These are phyloP conservation scores for Hypomecis punctinalis DNA, from an alignment of 2,888 invertebrate species.

Conservation along the genomic window DNA sequence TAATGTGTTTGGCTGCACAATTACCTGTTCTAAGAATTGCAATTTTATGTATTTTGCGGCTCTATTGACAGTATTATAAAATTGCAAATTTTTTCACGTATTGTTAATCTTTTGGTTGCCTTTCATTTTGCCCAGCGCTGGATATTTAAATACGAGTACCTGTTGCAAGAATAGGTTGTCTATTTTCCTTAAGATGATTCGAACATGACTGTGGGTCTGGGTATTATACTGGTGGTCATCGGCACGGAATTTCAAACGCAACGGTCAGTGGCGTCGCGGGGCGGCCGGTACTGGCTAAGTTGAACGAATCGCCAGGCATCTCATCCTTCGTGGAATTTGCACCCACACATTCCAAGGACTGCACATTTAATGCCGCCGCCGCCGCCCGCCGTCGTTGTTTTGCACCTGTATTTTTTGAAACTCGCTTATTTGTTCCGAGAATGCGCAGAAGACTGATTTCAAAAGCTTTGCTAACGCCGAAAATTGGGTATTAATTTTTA, in stretches of 20 bases:
- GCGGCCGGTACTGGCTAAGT: conserved; percentile 48
- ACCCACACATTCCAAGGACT: conserved; percentile 70
- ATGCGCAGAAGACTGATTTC: conserved; percentile 53
- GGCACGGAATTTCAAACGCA: conserved; percentile 59
- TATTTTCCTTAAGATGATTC: conserved; percentile 8
- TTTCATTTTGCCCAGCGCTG: conserved; percentile 3
- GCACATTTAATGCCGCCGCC: conserved; percentile 50
- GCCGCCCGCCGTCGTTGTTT: conserved; percentile 40
- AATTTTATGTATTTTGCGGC: conserved; percentile 35
- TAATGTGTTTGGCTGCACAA: conserved; percentile 37
- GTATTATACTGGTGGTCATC: conserved; percentile 13
- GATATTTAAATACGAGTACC: not conserved
- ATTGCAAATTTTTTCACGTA: conserved; percentile 11
- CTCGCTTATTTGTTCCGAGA: conserved; percentile 54
- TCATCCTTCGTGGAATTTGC: conserved; percentile 80
- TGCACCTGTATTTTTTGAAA: conserved; percentile 55
- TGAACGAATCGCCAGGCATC: conserved; percentile 71
- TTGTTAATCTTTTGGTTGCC: conserved; percentile 1
- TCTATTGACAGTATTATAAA: conserved; percentile 28
- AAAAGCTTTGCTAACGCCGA: conserved; percentile 18
- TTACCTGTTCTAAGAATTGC: conserved; percentile 31
- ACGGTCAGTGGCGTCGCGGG: conserved; percentile 58
- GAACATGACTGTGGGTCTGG: not conserved
- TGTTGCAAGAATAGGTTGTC: conserved; percentile 1
- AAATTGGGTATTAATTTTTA: not conserved